phyloP scores from a whole-genome alignment of 2,888 invertebrate genomes.

The Sinopyrophorus schimmeli region DNA sequence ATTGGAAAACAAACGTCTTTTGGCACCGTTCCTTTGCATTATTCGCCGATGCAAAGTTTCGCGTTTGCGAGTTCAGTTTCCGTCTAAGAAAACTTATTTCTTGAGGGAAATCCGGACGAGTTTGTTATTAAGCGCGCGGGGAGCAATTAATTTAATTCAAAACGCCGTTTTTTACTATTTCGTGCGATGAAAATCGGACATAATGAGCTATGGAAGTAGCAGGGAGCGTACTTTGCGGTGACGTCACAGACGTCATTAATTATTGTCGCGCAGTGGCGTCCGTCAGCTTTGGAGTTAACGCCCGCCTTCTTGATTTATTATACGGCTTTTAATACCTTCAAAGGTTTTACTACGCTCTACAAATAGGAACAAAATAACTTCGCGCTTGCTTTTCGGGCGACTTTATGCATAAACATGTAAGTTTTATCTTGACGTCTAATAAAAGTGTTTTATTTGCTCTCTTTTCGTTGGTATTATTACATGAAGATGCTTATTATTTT shows the following conservation, averaged over 20 bases:
- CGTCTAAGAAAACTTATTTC: constrained; percentile 3
- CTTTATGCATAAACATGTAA: no score
- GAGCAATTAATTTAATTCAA: constrained; percentile 25
- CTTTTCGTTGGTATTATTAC: no score
- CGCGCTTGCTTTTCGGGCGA: no score
- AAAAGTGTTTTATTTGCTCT: no score
- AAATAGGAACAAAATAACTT: no score
- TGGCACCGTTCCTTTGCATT: constrained; percentile 19
- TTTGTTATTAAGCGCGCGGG: constrained; percentile 9
- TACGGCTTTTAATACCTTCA: constrained; percentile 28
- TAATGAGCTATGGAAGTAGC: constrained; percentile 18
- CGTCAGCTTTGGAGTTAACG: constrained; percentile 41
- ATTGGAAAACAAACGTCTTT: constrained; percentile 22
- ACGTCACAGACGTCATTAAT: constrained; percentile 41
- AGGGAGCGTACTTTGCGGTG: constrained; percentile 30
- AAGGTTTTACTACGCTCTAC: no score
- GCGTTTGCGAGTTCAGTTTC: not conserved
- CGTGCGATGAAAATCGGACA: constrained; percentile 16
- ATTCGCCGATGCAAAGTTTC: constrained; percentile 4
- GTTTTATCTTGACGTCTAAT: no score
- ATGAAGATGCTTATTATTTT: no score
- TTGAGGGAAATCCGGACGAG: constrained; percentile 7
- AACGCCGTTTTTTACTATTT: constrained; percentile 13
- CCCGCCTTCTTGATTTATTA: constrained; percentile 40
- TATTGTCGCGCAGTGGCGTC: constrained; percentile 40